A percentile compares a stretch with the other conserved stretches of the same genome.
Conservation (phyloP, 2,797 vertebrate genomes). For the Trichosurus vulpecula region DNA sequence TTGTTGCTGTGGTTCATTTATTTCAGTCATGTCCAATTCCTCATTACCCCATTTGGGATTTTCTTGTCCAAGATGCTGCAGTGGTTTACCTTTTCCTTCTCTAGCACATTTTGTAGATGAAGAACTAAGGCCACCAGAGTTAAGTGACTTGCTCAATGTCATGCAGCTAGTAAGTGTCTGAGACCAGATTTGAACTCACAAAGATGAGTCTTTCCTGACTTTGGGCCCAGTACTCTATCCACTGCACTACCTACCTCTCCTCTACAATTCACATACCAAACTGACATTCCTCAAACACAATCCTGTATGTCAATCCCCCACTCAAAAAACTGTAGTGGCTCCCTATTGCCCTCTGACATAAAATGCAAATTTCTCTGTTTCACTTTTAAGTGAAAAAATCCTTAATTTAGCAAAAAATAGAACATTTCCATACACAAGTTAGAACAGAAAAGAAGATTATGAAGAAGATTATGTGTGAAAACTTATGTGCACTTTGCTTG, state of each 20-base stretch:
- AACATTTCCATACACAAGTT: not conserved
- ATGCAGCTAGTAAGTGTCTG: not conserved
- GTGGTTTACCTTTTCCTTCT: not conserved
- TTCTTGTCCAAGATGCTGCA: not conserved
- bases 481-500: not conserved
- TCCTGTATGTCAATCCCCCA: not conserved
- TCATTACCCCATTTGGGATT: not conserved
- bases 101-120: conserved; percentile 1
- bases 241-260: not conserved
- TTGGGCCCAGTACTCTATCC: not conserved
- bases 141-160: not conserved
- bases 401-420: not conserved
- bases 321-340: not conserved
- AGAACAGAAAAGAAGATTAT: too few species aligned
- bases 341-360: not conserved
- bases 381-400: not conserved
- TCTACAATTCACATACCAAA: not conserved
- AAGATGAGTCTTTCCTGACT: not conserved
- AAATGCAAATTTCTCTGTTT: not conserved
- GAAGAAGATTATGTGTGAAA: not conserved
- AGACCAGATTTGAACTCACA: not conserved
- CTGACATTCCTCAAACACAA: not conserved
- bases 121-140: conserved; percentile 5
- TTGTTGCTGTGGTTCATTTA: not conserved
- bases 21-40: not conserved